Evolutionary conservation across 2,888 invertebrate genomes (phyloP), one percentile per base, ranked within the genome.

Genomic region (Pyralis farinalis): DNA sequence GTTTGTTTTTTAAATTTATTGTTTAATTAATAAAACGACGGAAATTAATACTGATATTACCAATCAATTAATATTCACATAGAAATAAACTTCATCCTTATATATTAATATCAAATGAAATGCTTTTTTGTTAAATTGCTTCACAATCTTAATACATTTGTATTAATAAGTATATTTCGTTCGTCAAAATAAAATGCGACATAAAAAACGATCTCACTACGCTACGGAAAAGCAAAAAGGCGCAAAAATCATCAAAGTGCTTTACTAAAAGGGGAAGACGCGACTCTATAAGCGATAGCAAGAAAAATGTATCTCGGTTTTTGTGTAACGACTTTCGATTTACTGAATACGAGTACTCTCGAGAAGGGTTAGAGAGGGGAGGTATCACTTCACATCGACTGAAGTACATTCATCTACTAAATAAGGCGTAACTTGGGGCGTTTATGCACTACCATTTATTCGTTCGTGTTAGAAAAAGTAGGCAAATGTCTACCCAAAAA

Each of bases 311-410:
- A 76, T 79, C 72, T 78, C 73, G 71, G 74, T 73, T 81, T 75
- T 78, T 78, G 70, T 80, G 77, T 79, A 81, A 83, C 81, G 81
- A 77, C 75, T 82, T 85, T 81, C 81, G 79, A 83, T 83, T 84
- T 79, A 75, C 72, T 72, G 74, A 72, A 69, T 74, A 75, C 71
- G 70, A 83, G 79, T 68, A 74, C 80, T 70, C 75, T 81, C 61
- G 58, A 74, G 68, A 76, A 78, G 81, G 79, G 79, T 79, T 79
- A 71, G 67, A 66, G 62, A 59, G 68, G 72, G 74, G 73, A 66
- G 74, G 72, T 73, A 80, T 77, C 79, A 74, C 76, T 74, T 66
- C 71, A 71, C 75, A 69, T 64, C 63, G 65, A 66, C 68, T 77
- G 69, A 63, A 80, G 78, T 70, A 73, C 67, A 70, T 76, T 73